A percentile compares a stretch with the other conserved stretches of the same genome.
These are phyloP conservation scores for Xestia c-nigrum DNA, from an alignment of 2,888 invertebrate species.

Conservation along the genomic window DNA sequence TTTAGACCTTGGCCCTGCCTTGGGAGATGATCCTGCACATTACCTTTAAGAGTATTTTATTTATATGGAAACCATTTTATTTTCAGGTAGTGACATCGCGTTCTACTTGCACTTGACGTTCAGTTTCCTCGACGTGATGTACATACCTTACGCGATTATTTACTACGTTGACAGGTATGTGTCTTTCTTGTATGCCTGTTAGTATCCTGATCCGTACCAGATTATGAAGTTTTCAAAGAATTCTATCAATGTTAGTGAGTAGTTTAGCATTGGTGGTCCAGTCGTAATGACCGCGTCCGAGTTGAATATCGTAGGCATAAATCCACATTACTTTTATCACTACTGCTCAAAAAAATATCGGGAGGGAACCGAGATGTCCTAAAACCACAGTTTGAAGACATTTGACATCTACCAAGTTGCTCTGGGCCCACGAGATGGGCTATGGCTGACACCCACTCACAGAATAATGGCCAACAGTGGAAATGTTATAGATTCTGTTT, in stretches of 20 bases:
- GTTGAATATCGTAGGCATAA: background rate
- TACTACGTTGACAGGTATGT: slow-evolving; percentile 93
- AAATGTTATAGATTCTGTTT: background rate
- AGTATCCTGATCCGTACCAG: background rate
- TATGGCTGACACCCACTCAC: background rate
- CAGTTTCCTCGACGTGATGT: slow-evolving; percentile 94
- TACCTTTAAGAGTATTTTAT: background rate
- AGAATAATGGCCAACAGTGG: background rate
- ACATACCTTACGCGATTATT: slow-evolving; percentile 95
- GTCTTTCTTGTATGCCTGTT: background rate
- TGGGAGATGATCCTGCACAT: background rate
- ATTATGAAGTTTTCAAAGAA: background rate
- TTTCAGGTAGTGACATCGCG: slow-evolving; percentile 92
- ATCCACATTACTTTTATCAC: background rate
- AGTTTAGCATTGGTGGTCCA: background rate
- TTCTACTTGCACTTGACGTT: slow-evolving; percentile 93
- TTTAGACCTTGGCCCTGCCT: background rate
- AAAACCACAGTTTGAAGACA: background rate
- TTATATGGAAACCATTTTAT: slow-evolving; percentile 27
- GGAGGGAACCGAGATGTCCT: background rate
- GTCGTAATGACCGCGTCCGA: background rate
- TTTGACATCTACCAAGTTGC: background rate
- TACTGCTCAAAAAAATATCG: background rate
- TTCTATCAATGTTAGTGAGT: too few species aligned
- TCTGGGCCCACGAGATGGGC: background rate